phyloP scores from a whole-genome alignment of 2,888 invertebrate genomes.

The Rambutsinella grinnellia region DNA sequence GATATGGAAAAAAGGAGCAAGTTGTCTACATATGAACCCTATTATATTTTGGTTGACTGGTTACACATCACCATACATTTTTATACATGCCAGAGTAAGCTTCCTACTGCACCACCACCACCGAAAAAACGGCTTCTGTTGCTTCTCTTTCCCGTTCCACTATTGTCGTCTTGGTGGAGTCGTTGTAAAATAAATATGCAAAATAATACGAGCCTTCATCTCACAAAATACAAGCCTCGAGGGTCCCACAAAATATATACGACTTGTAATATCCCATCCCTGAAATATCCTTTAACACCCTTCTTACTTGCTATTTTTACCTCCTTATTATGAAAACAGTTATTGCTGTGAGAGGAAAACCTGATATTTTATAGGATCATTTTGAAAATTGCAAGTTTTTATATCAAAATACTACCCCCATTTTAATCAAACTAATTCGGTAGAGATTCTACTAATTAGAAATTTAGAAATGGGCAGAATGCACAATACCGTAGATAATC shows the following conservation, averaged over 20 bases:
- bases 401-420: no score
- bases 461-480: no score
- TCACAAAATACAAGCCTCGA: conserved; percentile 62
- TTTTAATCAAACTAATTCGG: no score
- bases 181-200: conserved; percentile 56
- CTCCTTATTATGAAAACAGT: conserved; percentile 9
- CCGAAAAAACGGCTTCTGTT: conserved; percentile 31
- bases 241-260: conserved; percentile 61
- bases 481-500: no score
- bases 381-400: no score
- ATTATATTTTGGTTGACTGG: conserved; percentile 30
- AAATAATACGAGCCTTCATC: conserved; percentile 62
- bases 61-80: not conserved
- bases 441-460: no score
- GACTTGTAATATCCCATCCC: conserved; percentile 52
- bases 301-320: not conserved
- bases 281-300: conserved; percentile 48
- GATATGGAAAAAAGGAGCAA: conserved; percentile 10
- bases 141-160: conserved; percentile 27
- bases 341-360: no score
- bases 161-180: conserved; percentile 20
- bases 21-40: conserved; percentile 37
- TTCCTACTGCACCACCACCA: not conserved
- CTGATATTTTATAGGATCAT: no score
- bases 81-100: not conserved